Evolutionary conservation across 2,888 invertebrate species (phyloP).

Genomic region (Melikaiella ostensackeni): DNA sequence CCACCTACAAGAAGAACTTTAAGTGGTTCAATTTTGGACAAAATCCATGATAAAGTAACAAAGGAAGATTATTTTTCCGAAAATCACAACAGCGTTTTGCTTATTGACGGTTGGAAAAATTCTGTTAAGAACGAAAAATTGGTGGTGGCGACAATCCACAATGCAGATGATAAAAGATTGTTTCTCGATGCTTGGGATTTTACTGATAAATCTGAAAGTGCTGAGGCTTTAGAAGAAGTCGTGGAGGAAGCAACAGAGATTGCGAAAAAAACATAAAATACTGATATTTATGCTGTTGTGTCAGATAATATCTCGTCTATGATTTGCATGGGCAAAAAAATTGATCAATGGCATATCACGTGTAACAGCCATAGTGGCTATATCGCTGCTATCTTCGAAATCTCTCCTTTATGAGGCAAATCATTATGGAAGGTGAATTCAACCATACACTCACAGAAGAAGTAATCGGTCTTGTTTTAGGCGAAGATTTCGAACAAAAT

Average conservation of each 20-base stretch:
- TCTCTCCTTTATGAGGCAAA: too few relatives aligned
- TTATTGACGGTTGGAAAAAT: constrained; percentile 40
- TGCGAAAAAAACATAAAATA: background rate
- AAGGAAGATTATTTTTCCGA: background rate
- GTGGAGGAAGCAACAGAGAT: constrained; percentile 1
- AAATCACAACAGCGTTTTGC: constrained; percentile 22
- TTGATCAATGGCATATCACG: constrained; percentile 1
- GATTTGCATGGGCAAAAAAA: background rate
- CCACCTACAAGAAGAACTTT: constrained; percentile 16
- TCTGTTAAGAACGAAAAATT: background rate
- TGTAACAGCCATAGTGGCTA: constrained; percentile 16
- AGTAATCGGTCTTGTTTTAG: too few relatives aligned
- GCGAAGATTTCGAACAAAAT: too few relatives aligned
- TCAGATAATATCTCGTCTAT: constrained; percentile 25
- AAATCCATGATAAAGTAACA: background rate
- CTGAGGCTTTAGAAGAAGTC: background rate
- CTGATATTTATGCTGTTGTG: constrained; percentile 10
- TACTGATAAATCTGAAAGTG: background rate
- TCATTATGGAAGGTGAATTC: too few relatives aligned
- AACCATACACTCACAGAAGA: too few relatives aligned
- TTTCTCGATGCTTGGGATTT: too few relatives aligned
- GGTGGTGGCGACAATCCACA: background rate
- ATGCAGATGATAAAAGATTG: background rate
- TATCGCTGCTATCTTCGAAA: too few relatives aligned
- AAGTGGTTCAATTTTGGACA: constrained; percentile 1